Percentiles rank a stretch among this genome's conserved stretches.
Conservation (phyloP, 2,113 vertebrate genomes). For the Athene noctua region DNA sequence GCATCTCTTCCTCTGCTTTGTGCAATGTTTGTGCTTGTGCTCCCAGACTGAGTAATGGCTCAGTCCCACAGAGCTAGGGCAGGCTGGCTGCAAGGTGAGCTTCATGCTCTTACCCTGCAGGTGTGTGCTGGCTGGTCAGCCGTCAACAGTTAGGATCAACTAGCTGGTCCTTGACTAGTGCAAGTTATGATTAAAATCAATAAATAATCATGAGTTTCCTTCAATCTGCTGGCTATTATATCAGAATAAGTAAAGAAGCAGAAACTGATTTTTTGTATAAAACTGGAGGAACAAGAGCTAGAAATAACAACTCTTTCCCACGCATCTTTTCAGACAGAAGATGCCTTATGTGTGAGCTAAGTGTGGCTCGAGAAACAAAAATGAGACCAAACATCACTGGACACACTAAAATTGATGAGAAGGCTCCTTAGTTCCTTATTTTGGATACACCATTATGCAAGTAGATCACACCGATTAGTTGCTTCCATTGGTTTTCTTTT, state of each 20-base stretch:
- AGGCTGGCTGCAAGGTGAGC: neutral
- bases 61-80: neutral
- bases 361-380: neutral
- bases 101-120: accelerated
- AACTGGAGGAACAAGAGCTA: neutral
- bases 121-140: neutral
- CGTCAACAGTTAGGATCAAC: neutral
- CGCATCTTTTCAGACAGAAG: neutral
- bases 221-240: neutral
- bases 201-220: neutral
- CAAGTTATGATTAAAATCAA: neutral
- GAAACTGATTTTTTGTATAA: neutral
- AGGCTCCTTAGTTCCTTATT: neutral
- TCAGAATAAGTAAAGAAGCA: neutral
- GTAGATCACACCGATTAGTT: neutral
- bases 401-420: neutral
- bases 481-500: neutral
- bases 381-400: neutral
- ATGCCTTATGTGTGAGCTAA: neutral
- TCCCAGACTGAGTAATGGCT: neutral
- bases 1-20: neutral
- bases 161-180: neutral
- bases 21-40: neutral
- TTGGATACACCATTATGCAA: neutral
- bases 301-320: neutral